Percentiles rank a stretch among this genome's conserved stretches.
phyloP scores from a whole-genome alignment of 92 coral and sea anemone species.

The Epizoanthus illoricatus region DNA sequence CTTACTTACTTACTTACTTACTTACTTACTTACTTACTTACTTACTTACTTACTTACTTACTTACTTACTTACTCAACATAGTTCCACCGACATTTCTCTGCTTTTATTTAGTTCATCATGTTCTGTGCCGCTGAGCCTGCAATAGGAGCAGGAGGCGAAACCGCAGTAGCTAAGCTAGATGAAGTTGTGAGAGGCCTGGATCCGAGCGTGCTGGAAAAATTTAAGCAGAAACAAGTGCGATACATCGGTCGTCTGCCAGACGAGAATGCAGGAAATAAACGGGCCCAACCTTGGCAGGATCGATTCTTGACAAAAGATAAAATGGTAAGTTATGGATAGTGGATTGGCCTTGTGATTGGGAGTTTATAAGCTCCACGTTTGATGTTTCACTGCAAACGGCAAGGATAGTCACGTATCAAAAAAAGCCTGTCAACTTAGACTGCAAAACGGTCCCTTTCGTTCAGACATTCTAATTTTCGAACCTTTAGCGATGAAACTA shows the following conservation, averaged over 20 bases:
- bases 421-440: no score
- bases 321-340: background rate
- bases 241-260: constrained; percentile 33
- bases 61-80: background rate
- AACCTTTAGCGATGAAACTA: no score
- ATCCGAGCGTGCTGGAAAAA: constrained; percentile 5
- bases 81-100: background rate
- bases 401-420: no score
- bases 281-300: constrained; percentile 39
- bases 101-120: constrained; percentile 14
- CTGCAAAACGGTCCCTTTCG: no score
- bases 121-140: constrained; percentile 36
- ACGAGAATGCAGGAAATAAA: constrained; percentile 4
- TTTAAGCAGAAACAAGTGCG: constrained; percentile 28
- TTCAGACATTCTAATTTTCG: no score
- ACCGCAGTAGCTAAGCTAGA: constrained; percentile 28
- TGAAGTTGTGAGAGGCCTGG: constrained; percentile 20
- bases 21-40: constrained; percentile 30
- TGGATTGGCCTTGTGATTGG: background rate
- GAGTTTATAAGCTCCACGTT: no score
- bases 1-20: constrained; percentile 30
- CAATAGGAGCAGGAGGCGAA: constrained; percentile 34
- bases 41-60: constrained; percentile 30
- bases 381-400: no score
- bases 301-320: constrained; percentile 39